Conservation (phyloP, 2,113 vertebrate species). For the Hydrolagus affinis region DNA sequence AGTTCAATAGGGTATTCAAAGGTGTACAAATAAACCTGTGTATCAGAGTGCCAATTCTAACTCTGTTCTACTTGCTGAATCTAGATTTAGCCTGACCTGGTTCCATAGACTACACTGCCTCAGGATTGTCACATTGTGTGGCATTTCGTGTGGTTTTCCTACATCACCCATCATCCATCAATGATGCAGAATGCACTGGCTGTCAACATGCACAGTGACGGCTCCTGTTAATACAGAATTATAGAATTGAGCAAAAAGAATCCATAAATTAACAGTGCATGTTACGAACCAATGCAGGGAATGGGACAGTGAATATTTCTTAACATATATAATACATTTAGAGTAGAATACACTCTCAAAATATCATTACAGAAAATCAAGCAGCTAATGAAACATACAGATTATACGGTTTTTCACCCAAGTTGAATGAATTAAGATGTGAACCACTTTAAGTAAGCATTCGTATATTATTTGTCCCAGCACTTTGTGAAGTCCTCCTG, state of each 20-base stretch:
- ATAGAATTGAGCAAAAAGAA: neutral
- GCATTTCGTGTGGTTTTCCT: neutral
- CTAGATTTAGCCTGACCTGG: neutral
- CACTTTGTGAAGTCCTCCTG: too few relatives aligned
- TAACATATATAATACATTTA: constrained; percentile 14
- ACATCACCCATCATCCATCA: neutral
- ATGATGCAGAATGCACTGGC: neutral
- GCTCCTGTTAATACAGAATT: neutral
- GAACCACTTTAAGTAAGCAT: too few relatives aligned
- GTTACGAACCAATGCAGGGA: neutral
- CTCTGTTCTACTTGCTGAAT: constrained; percentile 42
- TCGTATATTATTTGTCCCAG: too few relatives aligned
- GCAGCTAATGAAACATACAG: too few relatives aligned
- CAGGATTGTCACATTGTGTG: neutral
- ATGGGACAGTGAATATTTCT: neutral
- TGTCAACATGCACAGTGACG: neutral
- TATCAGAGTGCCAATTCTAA: too few relatives aligned
- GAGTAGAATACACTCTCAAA: neutral
- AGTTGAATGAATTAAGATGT: too few relatives aligned
- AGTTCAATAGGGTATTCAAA: too few relatives aligned
- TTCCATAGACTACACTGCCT: constrained; percentile 15
- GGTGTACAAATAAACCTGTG: too few relatives aligned
- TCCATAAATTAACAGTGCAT: neutral
- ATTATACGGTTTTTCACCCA: too few relatives aligned
- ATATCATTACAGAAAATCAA: too few relatives aligned